phyloP scores from a whole-genome alignment of 2,888 invertebrate species.

The Penaeus monodon region DNA sequence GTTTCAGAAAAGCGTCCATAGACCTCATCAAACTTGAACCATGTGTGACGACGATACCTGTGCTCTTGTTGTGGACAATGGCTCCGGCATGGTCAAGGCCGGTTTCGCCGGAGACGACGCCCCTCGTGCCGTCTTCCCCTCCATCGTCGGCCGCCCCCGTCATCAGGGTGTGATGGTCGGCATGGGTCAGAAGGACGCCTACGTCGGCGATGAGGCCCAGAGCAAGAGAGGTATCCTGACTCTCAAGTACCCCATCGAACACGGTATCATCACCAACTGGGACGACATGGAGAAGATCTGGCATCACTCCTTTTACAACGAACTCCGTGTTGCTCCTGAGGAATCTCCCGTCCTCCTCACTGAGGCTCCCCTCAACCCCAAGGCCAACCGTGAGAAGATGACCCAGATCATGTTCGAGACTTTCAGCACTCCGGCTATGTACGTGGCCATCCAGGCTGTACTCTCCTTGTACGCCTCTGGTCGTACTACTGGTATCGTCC shows the following conservation, averaged over 20 bases:
- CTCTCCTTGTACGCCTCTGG: slow-evolving; percentile 72
- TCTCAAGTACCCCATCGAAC: slow-evolving; percentile 74
- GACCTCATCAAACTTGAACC: too few species aligned
- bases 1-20: too few species aligned
- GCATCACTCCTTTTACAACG: slow-evolving; percentile 99
- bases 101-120: slow-evolving; percentile 63
- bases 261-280: slow-evolving; percentile 86
- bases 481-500: slow-evolving; percentile 70
- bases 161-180: slow-evolving; percentile 64
- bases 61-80: slow-evolving; percentile 46
- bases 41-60: too few species aligned
- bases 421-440: slow-evolving; percentile 82
- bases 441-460: slow-evolving; percentile 74
- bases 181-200: slow-evolving; percentile 65
- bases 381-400: slow-evolving; percentile 96
- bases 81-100: slow-evolving; percentile 64
- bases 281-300: slow-evolving; percentile 99
- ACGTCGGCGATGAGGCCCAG: slow-evolving; percentile 76
- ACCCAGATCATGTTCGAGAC: slow-evolving; percentile 86
- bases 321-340: slow-evolving; percentile 92
- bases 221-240: slow-evolving; percentile 81
- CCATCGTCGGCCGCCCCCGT: slow-evolving; percentile 63
- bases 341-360: slow-evolving; percentile 93
- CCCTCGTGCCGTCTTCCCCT: slow-evolving; percentile 61
- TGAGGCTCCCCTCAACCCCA: slow-evolving; percentile 93